Evolutionary conservation across 2,888 invertebrate genomes (phyloP).

Genomic region (Esperia sulphurella): DNA sequence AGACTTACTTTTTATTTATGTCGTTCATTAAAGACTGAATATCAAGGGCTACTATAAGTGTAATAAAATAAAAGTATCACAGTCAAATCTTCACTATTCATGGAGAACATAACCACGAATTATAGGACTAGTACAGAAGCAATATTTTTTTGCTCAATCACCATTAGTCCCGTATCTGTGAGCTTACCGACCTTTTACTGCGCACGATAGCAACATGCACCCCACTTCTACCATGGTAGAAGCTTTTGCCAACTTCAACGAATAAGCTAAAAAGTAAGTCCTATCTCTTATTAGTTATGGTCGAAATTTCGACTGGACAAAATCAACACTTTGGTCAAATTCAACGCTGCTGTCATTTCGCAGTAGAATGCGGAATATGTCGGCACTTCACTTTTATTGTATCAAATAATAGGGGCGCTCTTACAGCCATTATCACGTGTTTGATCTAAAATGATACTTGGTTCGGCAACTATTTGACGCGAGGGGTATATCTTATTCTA

Average conservation of each 20-base stretch:
- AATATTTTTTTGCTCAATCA: conserved; percentile 76
- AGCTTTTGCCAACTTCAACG: conserved; percentile 40
- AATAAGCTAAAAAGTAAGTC: conserved; percentile 24
- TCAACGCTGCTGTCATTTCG: conserved; percentile 43
- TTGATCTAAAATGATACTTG: conserved; percentile 79
- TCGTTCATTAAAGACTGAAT: conserved; percentile 39
- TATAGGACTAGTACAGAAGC: conserved; percentile 59
- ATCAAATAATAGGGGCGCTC: conserved; percentile 79
- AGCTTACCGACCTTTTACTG: conserved; percentile 65
- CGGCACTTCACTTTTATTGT: conserved; percentile 79
- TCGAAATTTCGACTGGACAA: conserved; percentile 17
- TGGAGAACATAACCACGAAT: conserved; percentile 73
- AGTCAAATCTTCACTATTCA: conserved; percentile 74
- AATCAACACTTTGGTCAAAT: conserved; percentile 38
- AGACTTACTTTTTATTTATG: conserved; percentile 45
- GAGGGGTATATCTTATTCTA: conserved; percentile 44
- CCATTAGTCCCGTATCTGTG: conserved; percentile 75
- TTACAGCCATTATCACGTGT: conserved; percentile 78
- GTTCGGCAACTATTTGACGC: conserved; percentile 45
- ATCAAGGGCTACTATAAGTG: conserved; percentile 37
- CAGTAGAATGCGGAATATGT: conserved; percentile 77
- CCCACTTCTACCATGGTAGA: conserved; percentile 43
- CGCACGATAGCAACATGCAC: conserved; percentile 46
- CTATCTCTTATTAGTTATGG: conserved; percentile 16
- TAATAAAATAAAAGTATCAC: conserved; percentile 69